These are phyloP conservation scores for Choloepus didactylus DNA, from an alignment of 2,797 vertebrate species.

Conservation along the genomic window DNA sequence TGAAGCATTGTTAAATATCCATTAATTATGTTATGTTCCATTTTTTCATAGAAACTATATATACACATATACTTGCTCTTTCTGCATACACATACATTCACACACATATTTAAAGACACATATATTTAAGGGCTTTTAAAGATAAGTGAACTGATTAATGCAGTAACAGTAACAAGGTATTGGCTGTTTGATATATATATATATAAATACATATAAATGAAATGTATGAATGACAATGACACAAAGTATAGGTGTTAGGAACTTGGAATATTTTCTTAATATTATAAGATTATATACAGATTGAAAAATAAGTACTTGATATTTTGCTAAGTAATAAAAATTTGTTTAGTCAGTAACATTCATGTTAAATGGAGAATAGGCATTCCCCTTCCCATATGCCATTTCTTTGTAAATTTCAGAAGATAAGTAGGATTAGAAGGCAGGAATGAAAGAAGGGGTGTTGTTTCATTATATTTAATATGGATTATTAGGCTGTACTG, in stretches of 20 bases:
- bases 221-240: neutral
- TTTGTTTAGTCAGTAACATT: neutral
- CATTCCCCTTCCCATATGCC: rapidly evolving
- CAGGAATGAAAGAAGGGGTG: neutral
- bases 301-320: neutral
- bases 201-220: neutral
- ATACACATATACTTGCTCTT: no score
- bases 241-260: neutral
- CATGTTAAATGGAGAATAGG: neutral
- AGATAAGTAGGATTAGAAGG: neutral
- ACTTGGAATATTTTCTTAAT: no score
- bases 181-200: neutral
- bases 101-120: no score
- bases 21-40: constrained; percentile 33
- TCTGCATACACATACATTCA: neutral
- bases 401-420: neutral
- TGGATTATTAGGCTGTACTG: neutral
- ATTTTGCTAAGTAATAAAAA: neutral
- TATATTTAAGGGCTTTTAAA: neutral
- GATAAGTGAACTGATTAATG: neutral
- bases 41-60: neutral
- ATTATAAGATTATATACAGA: neutral
- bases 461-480: neutral
- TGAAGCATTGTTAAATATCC: constrained; percentile 52
- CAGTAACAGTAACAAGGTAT: neutral